Base-by-base conservation (phyloP, 1,140 invertebrate genomes). In the Elysia chlorotica region DNA sequence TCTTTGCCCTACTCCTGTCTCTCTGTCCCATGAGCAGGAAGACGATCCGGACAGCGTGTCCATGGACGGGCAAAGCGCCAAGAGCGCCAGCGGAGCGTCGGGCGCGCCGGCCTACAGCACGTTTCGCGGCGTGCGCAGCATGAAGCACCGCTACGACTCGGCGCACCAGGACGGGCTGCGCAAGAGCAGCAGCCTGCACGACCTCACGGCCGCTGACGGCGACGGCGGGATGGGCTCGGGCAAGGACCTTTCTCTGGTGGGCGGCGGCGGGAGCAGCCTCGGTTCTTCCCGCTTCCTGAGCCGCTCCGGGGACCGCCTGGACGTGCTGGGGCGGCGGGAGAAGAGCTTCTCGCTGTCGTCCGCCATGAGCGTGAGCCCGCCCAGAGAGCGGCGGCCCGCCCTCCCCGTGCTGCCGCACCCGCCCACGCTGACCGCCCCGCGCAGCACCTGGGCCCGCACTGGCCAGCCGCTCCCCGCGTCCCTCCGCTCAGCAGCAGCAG, bases 151-250 rank as follows among this genome's bases (percentile, higher is more conserved):
- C 59, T 79, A 81, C 72, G 83, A 86, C 57, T 80, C 82, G 57
- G 75, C 78, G 41, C 78, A 85, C 61, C 81, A 81, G 35, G 85
- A 87, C 25, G 82, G 82, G 3, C 67, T 87, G 28, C 72, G 84
- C 31, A 86, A 86, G 68, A 87, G 85, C 70, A 84, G 80, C 68
- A 86, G 84, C 66, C 71, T 83, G 63, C 83, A 86, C 70, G 84
- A 87, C 62, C 57, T 87, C 33, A 78, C 82, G 30, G 75, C 81
- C n/a, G n/a, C n/a, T n/a, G n/a, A n/a, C n/a, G n/a, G n/a, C n/a
- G n/a, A n/a, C n/a, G n/a, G n/a, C n/a, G n/a, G n/a, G n/a, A n/a
- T n/a, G n/a, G n/a, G n/a, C n/a, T n/a, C n/a, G n/a, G n/a, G n/a
- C n/a, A n/a, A n/a, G n/a, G n/a, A n/a, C n/a, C n/a, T n/a, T n/a